phyloP scores from a whole-genome alignment of 2,113 vertebrate species.

The Nannobrachium achirus region DNA sequence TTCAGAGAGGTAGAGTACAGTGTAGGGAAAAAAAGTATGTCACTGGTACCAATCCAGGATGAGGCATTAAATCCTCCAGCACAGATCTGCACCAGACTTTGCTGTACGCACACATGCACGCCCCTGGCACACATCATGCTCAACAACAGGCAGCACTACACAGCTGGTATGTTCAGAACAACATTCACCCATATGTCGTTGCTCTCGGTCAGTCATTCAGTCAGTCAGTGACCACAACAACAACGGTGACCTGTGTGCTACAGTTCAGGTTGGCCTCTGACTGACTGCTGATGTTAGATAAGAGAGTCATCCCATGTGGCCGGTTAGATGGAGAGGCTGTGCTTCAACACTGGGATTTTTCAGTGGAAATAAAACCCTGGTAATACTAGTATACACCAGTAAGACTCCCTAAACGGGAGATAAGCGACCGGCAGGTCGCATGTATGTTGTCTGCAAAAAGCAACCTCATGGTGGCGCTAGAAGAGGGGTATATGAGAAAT shows the following conservation, averaged over 20 bases:
- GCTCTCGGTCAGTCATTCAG: too few species aligned
- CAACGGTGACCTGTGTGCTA: conserved; percentile 37
- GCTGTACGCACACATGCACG: conserved; percentile 14
- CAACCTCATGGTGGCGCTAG: too few species aligned
- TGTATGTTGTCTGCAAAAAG: too few species aligned
- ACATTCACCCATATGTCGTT: neutral
- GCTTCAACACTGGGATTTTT: too few species aligned
- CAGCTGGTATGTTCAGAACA: conserved; percentile 21
- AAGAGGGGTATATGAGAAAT: too few species aligned
- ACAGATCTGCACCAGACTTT: conserved; percentile 64
- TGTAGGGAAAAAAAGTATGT: conserved; percentile 61
- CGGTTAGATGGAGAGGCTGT: too few species aligned
- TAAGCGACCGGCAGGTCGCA: too few species aligned
- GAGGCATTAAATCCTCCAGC: conserved; percentile 70
- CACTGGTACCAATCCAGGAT: conserved; percentile 69
- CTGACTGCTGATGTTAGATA: conserved; percentile 27
- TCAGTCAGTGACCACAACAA: neutral
- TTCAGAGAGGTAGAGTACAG: conserved; percentile 57
- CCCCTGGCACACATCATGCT: neutral
- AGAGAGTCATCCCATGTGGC: conserved; percentile 12
- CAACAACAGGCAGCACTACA: neutral
- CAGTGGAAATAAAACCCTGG: too few species aligned
- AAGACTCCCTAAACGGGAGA: too few species aligned
- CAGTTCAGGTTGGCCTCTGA: conserved; percentile 22
- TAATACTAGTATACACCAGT: too few species aligned